These are phyloP conservation scores for Aphelinus atriplicis DNA, from an alignment of 1,140 invertebrate genomes.

Conservation along the genomic window DNA sequence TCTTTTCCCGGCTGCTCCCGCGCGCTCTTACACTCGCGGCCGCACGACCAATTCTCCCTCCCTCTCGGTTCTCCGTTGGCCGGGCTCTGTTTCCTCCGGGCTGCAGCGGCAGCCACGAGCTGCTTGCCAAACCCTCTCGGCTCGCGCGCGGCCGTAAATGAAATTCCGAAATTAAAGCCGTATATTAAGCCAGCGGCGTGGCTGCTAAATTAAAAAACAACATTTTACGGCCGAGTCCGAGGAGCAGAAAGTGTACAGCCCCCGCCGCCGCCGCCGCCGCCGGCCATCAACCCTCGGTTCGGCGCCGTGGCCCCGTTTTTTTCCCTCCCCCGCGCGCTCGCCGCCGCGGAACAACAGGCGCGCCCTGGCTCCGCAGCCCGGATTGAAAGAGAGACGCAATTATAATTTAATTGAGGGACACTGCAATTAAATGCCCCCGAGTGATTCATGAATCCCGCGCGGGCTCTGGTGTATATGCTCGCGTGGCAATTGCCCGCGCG, in stretches of 20 bases:
- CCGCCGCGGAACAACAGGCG: no score
- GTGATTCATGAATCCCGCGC: no score
- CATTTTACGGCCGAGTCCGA: conserved; percentile 55
- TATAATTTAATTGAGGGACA: background rate
- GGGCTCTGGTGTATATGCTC: no score
- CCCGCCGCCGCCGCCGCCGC: no score
- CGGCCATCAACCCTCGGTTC: no score
- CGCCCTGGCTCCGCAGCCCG: no score
- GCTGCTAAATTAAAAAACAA: conserved; percentile 65
- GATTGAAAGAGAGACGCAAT: conserved; percentile 2
- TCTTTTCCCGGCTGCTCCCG: background rate
- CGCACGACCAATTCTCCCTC: background rate
- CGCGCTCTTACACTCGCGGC: background rate
- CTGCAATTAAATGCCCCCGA: no score
- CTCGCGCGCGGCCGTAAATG: conserved; percentile 50
- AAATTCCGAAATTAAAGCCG: conserved; percentile 65
- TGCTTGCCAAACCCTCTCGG: conserved; percentile 28
- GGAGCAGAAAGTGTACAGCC: conserved; percentile 29
- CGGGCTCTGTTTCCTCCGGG: background rate
- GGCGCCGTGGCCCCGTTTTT: conserved; percentile 29
- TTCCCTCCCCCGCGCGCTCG: background rate
- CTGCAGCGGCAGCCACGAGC: conserved; percentile 41
- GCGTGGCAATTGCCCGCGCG: no score
- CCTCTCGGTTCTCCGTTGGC: background rate
- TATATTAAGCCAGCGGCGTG: conserved; percentile 60